Conservation (phyloP, 2,888 invertebrate species). For the Rotaria macrura region DNA sequence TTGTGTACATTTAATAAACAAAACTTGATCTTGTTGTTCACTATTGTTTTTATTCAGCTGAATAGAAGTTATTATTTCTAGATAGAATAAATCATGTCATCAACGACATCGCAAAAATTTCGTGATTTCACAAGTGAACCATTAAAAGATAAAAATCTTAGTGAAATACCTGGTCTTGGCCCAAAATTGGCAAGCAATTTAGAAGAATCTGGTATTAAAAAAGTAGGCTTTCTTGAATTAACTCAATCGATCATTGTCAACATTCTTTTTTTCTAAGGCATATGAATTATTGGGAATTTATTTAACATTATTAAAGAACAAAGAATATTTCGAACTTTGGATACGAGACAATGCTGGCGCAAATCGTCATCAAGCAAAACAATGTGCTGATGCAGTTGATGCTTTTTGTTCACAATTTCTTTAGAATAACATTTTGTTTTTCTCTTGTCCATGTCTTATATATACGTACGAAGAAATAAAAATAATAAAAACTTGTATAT, state of each 20-base stretch:
- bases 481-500: not conserved
- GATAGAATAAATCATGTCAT: not conserved
- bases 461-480: not conserved
- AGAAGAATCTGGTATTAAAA: not conserved
- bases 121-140: constrained; percentile 15
- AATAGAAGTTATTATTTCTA: not conserved
- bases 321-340: constrained; percentile 19
- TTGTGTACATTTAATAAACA: not conserved
- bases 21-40: not conserved
- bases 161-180: not conserved
- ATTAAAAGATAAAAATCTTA: not conserved
- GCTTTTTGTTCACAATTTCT: constrained; percentile 15
- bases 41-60: not conserved
- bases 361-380: constrained; percentile 11
- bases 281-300: constrained; percentile 14
- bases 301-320: constrained; percentile 17
- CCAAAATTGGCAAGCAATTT: constrained; percentile 9
- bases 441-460: not conserved
- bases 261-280: not conserved
- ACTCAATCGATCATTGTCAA: no score
- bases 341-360: constrained; percentile 14
- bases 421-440: not conserved
- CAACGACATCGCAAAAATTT: constrained; percentile 22
- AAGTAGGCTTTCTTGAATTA: no score
- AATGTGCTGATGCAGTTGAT: not conserved